Percentiles rank a stretch among this genome's conserved stretches.
Conservation (phyloP, 2,888 invertebrate genomes). For the Ecliptopera silaceata region DNA sequence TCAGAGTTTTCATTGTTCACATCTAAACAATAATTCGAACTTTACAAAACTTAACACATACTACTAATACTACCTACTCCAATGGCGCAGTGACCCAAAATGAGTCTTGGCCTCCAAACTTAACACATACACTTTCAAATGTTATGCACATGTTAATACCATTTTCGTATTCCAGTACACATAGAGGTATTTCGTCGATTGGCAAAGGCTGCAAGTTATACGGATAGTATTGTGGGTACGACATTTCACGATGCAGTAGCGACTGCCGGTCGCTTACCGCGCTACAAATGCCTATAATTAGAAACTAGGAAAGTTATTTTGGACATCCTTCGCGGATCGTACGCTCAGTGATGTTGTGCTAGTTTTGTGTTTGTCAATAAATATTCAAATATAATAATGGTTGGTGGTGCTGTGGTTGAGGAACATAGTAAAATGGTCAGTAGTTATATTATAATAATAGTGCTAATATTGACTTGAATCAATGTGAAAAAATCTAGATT, state of each 20-base stretch:
- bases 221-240: constrained; percentile 44
- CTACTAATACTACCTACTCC: too few species aligned
- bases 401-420: constrained; percentile 21
- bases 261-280: constrained; percentile 48
- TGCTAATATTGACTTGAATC: not conserved
- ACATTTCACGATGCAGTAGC: constrained; percentile 49
- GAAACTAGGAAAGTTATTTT: constrained; percentile 73
- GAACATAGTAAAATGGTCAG: constrained; percentile 33
- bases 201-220: constrained; percentile 65
- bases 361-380: constrained; percentile 29
- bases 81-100: too few species aligned
- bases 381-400: constrained; percentile 32
- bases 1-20: constrained; percentile 60
- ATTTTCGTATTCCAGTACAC: constrained; percentile 75
- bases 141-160: constrained; percentile 19
- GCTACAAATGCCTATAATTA: constrained; percentile 66
- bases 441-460: not conserved
- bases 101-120: too few species aligned
- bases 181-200: constrained; percentile 78
- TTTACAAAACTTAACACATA: not conserved
- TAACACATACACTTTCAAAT: too few species aligned
- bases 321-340: constrained; percentile 44
- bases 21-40: constrained; percentile 47
- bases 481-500: not conserved
- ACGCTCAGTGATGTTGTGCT: constrained; percentile 29